Evolutionary conservation across 2,888 invertebrate species (phyloP).

Genomic region (Xanthorhoe designata): DNA sequence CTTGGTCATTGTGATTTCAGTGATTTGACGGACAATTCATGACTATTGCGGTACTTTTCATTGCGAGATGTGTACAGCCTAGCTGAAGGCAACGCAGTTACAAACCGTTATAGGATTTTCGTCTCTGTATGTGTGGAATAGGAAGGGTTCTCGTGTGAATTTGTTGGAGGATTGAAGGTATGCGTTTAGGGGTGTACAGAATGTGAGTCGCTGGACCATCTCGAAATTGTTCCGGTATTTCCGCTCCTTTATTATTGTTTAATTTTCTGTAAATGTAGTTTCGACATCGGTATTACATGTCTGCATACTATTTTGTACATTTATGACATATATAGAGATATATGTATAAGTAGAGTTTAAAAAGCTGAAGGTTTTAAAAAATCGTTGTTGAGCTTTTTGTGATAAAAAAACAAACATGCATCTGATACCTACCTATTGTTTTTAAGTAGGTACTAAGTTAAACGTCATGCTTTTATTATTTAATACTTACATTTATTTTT

Average conservation of each 20-base stretch:
- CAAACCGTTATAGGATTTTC: slow-evolving; percentile 12
- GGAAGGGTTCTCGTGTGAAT: slow-evolving; percentile 2
- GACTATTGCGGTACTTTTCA: slow-evolving; percentile 56
- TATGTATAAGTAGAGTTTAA: neutral
- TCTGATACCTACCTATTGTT: too few species aligned
- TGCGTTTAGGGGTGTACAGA: slow-evolving; percentile 44
- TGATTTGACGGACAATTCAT: slow-evolving; percentile 60
- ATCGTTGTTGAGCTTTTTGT: too few species aligned
- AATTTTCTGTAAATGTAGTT: slow-evolving; percentile 40
- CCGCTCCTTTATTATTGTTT: slow-evolving; percentile 59
- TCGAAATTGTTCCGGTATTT: slow-evolving; percentile 65
- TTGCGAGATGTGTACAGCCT: slow-evolving; percentile 57
- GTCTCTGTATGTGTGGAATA: neutral
- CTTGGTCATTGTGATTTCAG: slow-evolving; percentile 51
- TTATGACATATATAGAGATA: too few species aligned
- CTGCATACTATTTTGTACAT: slow-evolving; percentile 6
- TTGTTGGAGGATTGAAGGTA: slow-evolving; percentile 13
- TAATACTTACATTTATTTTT: too few species aligned
- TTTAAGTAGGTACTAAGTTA: too few species aligned
- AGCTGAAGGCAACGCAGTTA: slow-evolving; percentile 25
- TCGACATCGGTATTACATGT: slow-evolving; percentile 5
- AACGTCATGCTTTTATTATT: too few species aligned
- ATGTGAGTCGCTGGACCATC: slow-evolving; percentile 68
- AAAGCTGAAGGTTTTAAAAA: neutral
- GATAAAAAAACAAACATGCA: too few species aligned